phyloP scores from a whole-genome alignment of 2,888 invertebrate genomes.

The Drosophila acutilabella region DNA sequence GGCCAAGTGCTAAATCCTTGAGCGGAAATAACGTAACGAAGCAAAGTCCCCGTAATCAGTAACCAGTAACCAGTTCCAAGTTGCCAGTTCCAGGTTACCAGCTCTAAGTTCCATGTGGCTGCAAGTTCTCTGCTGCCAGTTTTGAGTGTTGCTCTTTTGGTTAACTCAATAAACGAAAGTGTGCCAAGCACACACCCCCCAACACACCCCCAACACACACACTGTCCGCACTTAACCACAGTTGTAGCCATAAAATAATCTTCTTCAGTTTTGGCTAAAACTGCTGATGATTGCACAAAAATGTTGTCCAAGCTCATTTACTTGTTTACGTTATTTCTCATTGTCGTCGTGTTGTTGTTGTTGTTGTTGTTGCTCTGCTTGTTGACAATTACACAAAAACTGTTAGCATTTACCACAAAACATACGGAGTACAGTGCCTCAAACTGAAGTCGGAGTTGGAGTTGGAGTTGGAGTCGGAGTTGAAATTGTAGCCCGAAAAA shows the following conservation, averaged over 20 bases:
- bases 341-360: conserved; percentile 47
- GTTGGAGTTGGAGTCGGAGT: conserved; percentile 1
- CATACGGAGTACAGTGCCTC: conserved; percentile 55
- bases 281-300: conserved; percentile 73
- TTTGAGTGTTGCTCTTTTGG: conserved; percentile 52
- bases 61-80: conserved; percentile 28
- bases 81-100: not conserved
- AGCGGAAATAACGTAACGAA: conserved; percentile 68
- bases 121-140: not conserved
- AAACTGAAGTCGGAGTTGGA: not conserved
- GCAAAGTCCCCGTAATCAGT: conserved; percentile 34
- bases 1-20: conserved; percentile 72
- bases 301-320: conserved; percentile 64
- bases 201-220: conserved; percentile 1
- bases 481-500: conserved; percentile 1
- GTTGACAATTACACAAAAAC: conserved; percentile 80
- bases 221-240: not conserved
- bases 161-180: conserved; percentile 75
- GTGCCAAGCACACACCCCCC: conserved; percentile 18
- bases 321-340: conserved; percentile 74
- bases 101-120: not conserved
- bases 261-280: conserved; percentile 49
- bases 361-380: conserved; percentile 33
- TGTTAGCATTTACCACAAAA: conserved; percentile 75
- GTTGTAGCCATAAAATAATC: conserved; percentile 60